Conservation (phyloP, 1,140 invertebrate species). For the Drosophila trapezifrons region DNA sequence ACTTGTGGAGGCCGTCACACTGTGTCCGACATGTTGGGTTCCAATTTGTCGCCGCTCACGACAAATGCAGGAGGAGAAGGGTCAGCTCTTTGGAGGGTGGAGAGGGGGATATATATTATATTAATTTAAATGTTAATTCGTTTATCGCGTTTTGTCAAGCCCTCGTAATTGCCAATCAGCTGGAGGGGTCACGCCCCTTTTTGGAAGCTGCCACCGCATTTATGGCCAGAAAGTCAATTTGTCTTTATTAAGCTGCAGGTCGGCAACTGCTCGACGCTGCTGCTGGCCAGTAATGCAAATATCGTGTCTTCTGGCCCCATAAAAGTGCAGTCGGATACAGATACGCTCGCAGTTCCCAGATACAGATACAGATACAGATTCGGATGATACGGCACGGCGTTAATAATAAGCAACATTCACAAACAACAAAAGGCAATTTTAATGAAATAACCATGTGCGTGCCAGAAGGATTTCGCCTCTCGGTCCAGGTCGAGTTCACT, state of each 20-base stretch:
- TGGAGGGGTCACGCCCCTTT: conserved; percentile 14
- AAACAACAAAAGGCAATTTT: conserved; percentile 83
- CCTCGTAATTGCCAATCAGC: conserved; percentile 73
- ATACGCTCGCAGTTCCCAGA: conserved; percentile 11
- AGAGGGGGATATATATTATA: conserved; percentile 62
- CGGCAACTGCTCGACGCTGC: conserved; percentile 12
- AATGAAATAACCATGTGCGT: conserved; percentile 82
- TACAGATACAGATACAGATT: conserved; percentile 35
- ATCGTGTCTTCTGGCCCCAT: conserved; percentile 71
- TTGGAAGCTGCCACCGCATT: conserved; percentile 17
- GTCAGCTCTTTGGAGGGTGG: conserved; percentile 32
- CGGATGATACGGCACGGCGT: conserved; percentile 66
- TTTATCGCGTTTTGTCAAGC: conserved; percentile 71
- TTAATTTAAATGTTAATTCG: conserved; percentile 81
- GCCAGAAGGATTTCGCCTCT: conserved; percentile 41
- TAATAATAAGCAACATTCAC: conserved; percentile 83
- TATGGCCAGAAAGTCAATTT: conserved; percentile 75
- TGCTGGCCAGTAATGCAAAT: conserved; percentile 73
- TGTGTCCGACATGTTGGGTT: conserved; percentile 35
- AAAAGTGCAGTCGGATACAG: conserved; percentile 63
- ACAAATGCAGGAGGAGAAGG: conserved; percentile 41
- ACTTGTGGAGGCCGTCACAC: conserved; percentile 38
- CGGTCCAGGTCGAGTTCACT: conserved; percentile 38
- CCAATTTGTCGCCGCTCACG: conserved; percentile 30
- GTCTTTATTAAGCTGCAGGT: conserved; percentile 76